These are phyloP conservation scores for Oreochromis tanganicae DNA, from an alignment of 2,113 vertebrate genomes.

Conservation along the genomic window DNA sequence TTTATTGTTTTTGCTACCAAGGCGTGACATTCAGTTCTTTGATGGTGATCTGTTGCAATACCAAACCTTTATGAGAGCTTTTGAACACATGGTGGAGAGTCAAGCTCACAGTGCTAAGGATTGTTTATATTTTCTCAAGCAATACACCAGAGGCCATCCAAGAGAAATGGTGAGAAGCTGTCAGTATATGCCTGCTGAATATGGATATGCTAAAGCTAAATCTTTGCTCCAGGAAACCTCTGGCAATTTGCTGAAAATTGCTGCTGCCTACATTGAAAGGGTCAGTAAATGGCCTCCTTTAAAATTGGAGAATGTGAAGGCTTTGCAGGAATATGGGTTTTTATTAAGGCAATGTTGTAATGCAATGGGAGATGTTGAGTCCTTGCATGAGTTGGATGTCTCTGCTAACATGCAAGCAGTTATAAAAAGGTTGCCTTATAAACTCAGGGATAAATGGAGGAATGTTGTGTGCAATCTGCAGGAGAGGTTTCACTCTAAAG, in stretches of 20 bases:
- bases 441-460: background rate
- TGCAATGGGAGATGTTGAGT: too few relatives aligned
- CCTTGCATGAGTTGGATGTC: too few relatives aligned
- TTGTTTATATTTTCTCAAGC: background rate
- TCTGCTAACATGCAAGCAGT: background rate
- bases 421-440: background rate
- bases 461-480: background rate
- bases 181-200: background rate
- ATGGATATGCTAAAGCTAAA: background rate
- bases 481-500: rapidly evolving
- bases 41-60: background rate
- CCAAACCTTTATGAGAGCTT: background rate
- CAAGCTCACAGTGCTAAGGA: background rate
- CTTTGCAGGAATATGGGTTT: too few relatives aligned
- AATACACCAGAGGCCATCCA: background rate
- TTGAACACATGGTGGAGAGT: background rate
- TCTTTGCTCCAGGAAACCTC: background rate
- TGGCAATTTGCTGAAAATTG: background rate
- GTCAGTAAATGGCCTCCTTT: too few relatives aligned
- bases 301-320: too few relatives aligned
- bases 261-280: background rate
- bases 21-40: background rate
- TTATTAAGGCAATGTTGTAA: too few relatives aligned
- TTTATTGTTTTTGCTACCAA: background rate
- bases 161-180: background rate